phyloP scores from a whole-genome alignment of 1,140 invertebrate genomes.

The Neodiprion lecontei region DNA sequence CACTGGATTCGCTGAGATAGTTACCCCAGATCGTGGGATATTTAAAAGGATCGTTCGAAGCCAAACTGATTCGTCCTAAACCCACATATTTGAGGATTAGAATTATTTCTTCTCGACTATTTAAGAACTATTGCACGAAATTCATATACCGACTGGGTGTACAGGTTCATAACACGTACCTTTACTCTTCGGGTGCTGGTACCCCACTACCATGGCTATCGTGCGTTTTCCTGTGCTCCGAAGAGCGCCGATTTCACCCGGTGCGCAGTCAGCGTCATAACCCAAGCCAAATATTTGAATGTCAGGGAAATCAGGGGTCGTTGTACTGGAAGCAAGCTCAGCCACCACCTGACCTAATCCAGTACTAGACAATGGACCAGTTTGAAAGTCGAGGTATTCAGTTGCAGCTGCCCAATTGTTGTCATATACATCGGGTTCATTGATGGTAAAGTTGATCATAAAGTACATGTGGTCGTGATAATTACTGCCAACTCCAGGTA shows the following conservation, averaged over 20 bases:
- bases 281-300: slow-evolving; percentile 61
- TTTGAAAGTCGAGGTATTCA: slow-evolving; percentile 61
- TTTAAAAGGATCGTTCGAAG: slow-evolving; percentile 59
- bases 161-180: slow-evolving; percentile 61
- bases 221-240: slow-evolving; percentile 45
- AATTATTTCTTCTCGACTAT: not conserved
- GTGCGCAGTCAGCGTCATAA: slow-evolving; percentile 49
- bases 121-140: not conserved
- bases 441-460: slow-evolving; percentile 36
- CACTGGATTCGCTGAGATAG: slow-evolving; percentile 58
- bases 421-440: slow-evolving; percentile 5
- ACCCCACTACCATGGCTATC: slow-evolving; percentile 67
- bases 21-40: slow-evolving; percentile 68
- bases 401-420: slow-evolving; percentile 22
- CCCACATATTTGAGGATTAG: not conserved
- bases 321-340: slow-evolving; percentile 65
- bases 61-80: slow-evolving; percentile 63
- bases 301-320: slow-evolving; percentile 57
- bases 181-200: slow-evolving; percentile 76
- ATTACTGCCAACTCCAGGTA: slow-evolving; percentile 67
- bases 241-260: slow-evolving; percentile 43
- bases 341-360: slow-evolving; percentile 70
- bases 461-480: slow-evolving; percentile 59
- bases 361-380: slow-evolving; percentile 79
- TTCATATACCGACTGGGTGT: no score